Percentiles rank a stretch among this genome's conserved stretches.
Conservation (phyloP, 2,113 vertebrate species). For the Dicerorhinus sumatrensis region DNA sequence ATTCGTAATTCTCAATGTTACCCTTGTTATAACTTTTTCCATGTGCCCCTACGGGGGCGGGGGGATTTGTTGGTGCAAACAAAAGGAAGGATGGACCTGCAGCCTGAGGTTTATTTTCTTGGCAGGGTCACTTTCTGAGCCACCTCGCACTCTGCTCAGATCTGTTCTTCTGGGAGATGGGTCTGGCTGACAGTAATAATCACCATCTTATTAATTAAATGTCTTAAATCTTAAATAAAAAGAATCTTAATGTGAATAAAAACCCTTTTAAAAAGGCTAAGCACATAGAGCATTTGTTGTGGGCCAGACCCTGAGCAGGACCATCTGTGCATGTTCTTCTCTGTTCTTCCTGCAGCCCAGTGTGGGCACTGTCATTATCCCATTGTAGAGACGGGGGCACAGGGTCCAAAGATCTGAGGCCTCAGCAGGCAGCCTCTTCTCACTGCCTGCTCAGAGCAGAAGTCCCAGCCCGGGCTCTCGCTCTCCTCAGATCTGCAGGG, state of each 20-base stretch:
- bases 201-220: background rate
- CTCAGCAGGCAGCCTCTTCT: background rate
- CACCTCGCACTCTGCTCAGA: background rate
- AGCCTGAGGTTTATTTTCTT: fast-evolving
- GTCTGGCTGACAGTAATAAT: background rate
- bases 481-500: no score
- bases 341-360: fast-evolving
- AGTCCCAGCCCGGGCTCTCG: fast-evolving
- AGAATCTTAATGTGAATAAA: background rate
- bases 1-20: background rate
- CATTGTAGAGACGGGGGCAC: background rate
- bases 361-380: fast-evolving
- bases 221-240: background rate
- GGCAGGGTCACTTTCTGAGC: background rate
- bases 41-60: no score
- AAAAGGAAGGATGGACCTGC: background rate
- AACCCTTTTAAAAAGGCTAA: background rate
- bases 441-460: background rate
- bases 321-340: fast-evolving
- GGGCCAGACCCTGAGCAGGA: background rate
- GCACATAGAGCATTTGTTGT: background rate
- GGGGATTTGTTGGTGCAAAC: no score
- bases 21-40: background rate
- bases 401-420: background rate
- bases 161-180: background rate